These are phyloP conservation scores for Aplysina aerophoba DNA, from an alignment of 37 sponge, comb jelly and placozoan species.

Conservation along the genomic window DNA sequence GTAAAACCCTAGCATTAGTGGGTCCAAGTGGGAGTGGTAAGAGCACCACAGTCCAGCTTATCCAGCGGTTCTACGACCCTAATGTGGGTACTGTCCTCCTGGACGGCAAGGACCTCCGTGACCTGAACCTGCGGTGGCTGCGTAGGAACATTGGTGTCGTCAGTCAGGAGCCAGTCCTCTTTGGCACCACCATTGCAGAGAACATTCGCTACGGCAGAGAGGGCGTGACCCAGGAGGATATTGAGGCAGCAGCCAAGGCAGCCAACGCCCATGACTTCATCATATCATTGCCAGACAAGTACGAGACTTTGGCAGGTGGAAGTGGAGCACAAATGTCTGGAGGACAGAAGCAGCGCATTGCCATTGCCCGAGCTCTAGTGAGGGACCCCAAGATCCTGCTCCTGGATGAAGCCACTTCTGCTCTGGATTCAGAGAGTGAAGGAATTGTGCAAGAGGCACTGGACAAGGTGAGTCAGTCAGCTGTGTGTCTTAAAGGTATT, in stretches of 20 bases:
- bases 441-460: constrained; percentile 85
- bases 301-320: constrained; percentile 79
- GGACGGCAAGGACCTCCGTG: constrained; percentile 75
- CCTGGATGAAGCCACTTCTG: constrained; percentile 95
- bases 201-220: constrained; percentile 82
- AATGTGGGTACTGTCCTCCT: constrained; percentile 53
- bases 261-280: constrained; percentile 92
- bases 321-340: constrained; percentile 84
- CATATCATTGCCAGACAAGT: constrained; percentile 75
- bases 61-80: constrained; percentile 84
- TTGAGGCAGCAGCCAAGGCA: constrained; percentile 84
- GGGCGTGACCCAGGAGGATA: constrained; percentile 78
- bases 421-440: constrained; percentile 92
- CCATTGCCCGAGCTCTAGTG: constrained; percentile 92
- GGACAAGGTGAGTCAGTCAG: constrained; percentile 47
- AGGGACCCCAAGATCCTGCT: constrained; percentile 86
- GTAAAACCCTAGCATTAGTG: constrained; percentile 82
- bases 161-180: constrained; percentile 92
- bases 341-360: constrained; percentile 94
- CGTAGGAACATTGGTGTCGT: constrained; percentile 87
- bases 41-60: constrained; percentile 70
- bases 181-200: constrained; percentile 92
- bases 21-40: constrained; percentile 90
- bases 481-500: too few relatives aligned
- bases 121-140: constrained; percentile 84